A percentile compares a stretch with the other conserved stretches of the same genome.
phyloP scores from a whole-genome alignment of 2,113 vertebrate genomes.

The Thamnaconus septentrionalis region DNA sequence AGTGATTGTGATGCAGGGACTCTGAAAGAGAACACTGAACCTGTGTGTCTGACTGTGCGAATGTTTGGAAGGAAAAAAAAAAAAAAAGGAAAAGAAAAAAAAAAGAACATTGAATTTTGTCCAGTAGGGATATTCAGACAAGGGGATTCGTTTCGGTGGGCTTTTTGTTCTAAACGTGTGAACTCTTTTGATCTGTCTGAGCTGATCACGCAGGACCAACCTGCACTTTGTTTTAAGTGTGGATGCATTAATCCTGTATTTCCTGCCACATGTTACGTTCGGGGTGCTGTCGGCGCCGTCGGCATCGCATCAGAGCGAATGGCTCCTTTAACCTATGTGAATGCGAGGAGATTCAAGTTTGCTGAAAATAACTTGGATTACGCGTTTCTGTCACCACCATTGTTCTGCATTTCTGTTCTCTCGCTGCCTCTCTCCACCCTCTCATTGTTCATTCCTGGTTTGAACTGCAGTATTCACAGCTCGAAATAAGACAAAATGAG shows the following conservation, averaged over 20 bases:
- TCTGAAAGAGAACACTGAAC: not conserved
- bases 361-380: constrained; percentile 1
- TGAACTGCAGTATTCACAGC: constrained; percentile 50
- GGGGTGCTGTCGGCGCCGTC: constrained; percentile 3
- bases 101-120: constrained; percentile 29
- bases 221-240: constrained; percentile 22
- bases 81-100: too few relatives aligned
- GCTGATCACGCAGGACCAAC: constrained; percentile 7
- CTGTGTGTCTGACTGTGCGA: too few relatives aligned
- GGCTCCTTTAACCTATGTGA: constrained; percentile 19
- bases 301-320: constrained; percentile 9
- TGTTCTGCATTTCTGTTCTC: not conserved
- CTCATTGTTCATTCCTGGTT: constrained; percentile 17
- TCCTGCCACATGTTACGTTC: constrained; percentile 9
- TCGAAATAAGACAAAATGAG: constrained; percentile 18
- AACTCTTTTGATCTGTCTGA: constrained; percentile 25
- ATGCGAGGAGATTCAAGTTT: constrained; percentile 39
- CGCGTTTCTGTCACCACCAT: constrained; percentile 12
- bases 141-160: constrained; percentile 4
- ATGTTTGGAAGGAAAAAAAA: too few relatives aligned
- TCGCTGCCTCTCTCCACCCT: not conserved
- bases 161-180: constrained; percentile 11
- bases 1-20: constrained; percentile 43
- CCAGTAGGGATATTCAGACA: constrained; percentile 44
- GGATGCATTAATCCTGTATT: constrained; percentile 10